Evolutionary conservation across 2,888 invertebrate genomes (phyloP).

Genomic region (Hypomecis punctinalis): DNA sequence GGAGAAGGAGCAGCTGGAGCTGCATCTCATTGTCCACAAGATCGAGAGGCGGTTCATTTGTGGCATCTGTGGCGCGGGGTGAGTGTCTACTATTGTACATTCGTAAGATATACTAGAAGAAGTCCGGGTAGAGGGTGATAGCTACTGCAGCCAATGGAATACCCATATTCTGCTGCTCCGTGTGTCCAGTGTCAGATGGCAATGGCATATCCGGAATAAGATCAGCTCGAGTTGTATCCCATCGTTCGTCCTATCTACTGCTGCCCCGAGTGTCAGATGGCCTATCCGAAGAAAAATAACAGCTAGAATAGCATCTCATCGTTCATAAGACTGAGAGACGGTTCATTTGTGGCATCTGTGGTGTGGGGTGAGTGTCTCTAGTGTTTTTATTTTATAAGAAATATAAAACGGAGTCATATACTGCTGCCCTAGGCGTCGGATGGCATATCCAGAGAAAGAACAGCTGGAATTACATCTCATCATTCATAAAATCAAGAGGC

Average conservation of each 20-base stretch:
- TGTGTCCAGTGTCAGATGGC: no score
- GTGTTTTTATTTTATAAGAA: constrained; percentile 66
- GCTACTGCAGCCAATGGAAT: constrained; percentile 84
- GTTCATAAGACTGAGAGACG: constrained; percentile 92
- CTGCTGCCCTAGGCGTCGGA: constrained; percentile 93
- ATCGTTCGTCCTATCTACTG: no score
- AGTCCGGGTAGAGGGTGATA: constrained; percentile 83
- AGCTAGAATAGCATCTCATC: constrained; percentile 90
- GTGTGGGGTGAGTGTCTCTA: constrained; percentile 82
- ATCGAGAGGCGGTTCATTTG: constrained; percentile 92
- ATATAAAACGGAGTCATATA: constrained; percentile 83
- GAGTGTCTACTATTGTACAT: no score
- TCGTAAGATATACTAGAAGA: constrained; percentile 93
- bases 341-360: constrained; percentile 91
- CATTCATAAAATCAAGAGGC: constrained; percentile 91
- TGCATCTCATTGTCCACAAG: constrained; percentile 91
- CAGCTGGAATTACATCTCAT: constrained; percentile 90
- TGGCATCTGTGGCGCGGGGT: constrained; percentile 91
- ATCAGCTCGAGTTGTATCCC: no score
- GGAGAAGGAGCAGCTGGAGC: constrained; percentile 91
- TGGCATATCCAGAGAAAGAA: constrained; percentile 92
- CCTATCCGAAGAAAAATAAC: constrained; percentile 91
- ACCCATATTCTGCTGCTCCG: constrained; percentile 90
- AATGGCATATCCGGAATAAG: no score
- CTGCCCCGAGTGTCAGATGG: constrained; percentile 93